Percentiles rank a stretch among this genome's conserved stretches.
Conservation (phyloP, 2,888 invertebrate genomes). For the Formica aserva region DNA sequence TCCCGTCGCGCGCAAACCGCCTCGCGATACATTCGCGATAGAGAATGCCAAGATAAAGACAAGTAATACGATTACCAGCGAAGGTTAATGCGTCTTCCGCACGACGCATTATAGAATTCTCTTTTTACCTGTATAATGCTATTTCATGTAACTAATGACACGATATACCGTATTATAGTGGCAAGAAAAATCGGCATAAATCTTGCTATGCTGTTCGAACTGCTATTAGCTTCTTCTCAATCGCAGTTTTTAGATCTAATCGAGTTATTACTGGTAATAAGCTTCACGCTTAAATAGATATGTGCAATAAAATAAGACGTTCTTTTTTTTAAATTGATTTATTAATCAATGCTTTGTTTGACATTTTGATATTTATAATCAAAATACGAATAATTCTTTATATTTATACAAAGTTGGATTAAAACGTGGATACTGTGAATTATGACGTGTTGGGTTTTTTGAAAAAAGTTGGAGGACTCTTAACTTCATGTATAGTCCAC, state of each 20-base stretch:
- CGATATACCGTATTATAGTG: background rate
- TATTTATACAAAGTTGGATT: background rate
- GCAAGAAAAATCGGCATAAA: background rate
- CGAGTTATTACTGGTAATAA: background rate
- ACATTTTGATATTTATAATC: background rate
- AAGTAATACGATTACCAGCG: slow-evolving; percentile 41
- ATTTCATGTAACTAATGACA: background rate
- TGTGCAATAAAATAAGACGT: background rate
- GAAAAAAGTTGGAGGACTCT: slow-evolving; percentile 12
- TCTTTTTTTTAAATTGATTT: background rate
- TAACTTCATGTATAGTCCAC: slow-evolving; percentile 17
- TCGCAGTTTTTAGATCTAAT: slow-evolving; percentile 12
- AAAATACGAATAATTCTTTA: slow-evolving; percentile 25
- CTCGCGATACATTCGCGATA: slow-evolving; percentile 56
- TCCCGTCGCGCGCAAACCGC: slow-evolving; percentile 59
- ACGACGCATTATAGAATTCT: slow-evolving; percentile 9
- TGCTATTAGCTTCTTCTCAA: background rate
- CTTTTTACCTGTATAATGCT: slow-evolving; percentile 22
- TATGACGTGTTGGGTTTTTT: slow-evolving; percentile 55
- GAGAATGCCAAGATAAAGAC: slow-evolving; percentile 63
- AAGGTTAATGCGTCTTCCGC: slow-evolving; percentile 68
- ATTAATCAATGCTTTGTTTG: background rate
- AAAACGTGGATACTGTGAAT: background rate
- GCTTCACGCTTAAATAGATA: background rate
- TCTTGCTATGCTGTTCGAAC: slow-evolving; percentile 11